Evolutionary conservation across 2,888 invertebrate genomes (phyloP).

Genomic region (Agrotis exclamationis): DNA sequence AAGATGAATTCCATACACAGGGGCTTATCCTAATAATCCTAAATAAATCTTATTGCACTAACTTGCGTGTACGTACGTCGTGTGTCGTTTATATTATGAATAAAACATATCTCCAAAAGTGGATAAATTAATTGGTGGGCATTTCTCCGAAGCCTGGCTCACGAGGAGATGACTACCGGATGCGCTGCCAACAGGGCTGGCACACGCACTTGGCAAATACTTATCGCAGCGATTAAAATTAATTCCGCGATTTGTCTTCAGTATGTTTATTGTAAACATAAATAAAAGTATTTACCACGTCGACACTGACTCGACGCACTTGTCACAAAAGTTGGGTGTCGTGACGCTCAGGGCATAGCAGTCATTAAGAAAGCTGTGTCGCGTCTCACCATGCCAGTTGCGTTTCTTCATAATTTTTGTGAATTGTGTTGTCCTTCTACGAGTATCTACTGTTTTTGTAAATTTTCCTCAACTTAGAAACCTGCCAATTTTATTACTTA

Average conservation of each 20-base stretch:
- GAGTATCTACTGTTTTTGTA: neutral
- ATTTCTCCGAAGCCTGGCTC: constrained; percentile 75
- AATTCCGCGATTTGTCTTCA: constrained; percentile 22
- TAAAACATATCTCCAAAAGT: constrained; percentile 81
- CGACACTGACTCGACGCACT: neutral
- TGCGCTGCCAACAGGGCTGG: constrained; percentile 64
- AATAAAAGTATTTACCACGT: constrained; percentile 12
- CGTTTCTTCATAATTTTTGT: neutral
- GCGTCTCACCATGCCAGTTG: neutral
- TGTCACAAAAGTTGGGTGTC: neutral
- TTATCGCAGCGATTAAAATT: constrained; percentile 13
- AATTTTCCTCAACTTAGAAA: neutral
- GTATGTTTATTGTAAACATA: neutral
- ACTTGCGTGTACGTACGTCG: constrained; percentile 52
- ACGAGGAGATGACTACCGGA: constrained; percentile 64
- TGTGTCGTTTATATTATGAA: constrained; percentile 68
- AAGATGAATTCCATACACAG: neutral
- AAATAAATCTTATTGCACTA: constrained; percentile 36
- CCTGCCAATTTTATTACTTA: neutral
- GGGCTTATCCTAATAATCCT: constrained; percentile 12
- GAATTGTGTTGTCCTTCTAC: neutral
- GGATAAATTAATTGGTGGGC: constrained; percentile 82
- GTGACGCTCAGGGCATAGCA: neutral
- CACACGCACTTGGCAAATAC: constrained; percentile 28
- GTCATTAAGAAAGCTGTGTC: neutral